phyloP scores from a whole-genome alignment of 2,113 vertebrate species.

The Festucalex cinctus region DNA sequence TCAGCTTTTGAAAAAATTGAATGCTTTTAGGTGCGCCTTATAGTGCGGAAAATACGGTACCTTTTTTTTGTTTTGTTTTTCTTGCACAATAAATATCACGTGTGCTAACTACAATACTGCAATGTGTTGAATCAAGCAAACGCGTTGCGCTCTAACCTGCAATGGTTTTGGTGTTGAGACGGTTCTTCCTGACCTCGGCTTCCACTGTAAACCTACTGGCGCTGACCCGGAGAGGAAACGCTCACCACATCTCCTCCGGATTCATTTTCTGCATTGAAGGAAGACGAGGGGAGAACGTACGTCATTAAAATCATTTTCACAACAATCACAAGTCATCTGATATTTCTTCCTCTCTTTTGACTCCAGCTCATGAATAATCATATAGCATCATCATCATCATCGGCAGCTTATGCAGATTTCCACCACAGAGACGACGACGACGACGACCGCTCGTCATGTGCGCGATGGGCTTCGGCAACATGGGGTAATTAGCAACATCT shows the following conservation, averaged over 20 bases:
- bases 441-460: constrained; percentile 51
- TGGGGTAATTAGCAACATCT: constrained; percentile 73
- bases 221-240: constrained; percentile 62
- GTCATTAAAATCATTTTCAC: constrained; percentile 57
- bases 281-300: constrained; percentile 41
- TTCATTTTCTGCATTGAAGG: constrained; percentile 82
- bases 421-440: constrained; percentile 48
- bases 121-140: neutral
- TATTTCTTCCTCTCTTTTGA: constrained; percentile 44
- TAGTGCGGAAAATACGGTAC: no score
- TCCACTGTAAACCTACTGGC: constrained; percentile 62
- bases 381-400: no score
- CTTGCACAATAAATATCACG: neutral
- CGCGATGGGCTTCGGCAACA: constrained; percentile 65
- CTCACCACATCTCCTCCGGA: constrained; percentile 80
- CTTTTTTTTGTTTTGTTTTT: no score
- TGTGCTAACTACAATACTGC: neutral
- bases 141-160: constrained; percentile 76
- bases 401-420: constrained; percentile 63
- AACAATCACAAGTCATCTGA: constrained; percentile 50
- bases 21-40: no score
- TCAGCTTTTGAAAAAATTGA: no score
- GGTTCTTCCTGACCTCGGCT: constrained; percentile 75
- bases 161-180: constrained; percentile 70
- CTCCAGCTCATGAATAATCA: constrained; percentile 65